These are phyloP conservation scores for Cladorhizidae sp. DNA, from an alignment of 37 sponge, comb jelly and placozoan species.

Conservation along the genomic window DNA sequence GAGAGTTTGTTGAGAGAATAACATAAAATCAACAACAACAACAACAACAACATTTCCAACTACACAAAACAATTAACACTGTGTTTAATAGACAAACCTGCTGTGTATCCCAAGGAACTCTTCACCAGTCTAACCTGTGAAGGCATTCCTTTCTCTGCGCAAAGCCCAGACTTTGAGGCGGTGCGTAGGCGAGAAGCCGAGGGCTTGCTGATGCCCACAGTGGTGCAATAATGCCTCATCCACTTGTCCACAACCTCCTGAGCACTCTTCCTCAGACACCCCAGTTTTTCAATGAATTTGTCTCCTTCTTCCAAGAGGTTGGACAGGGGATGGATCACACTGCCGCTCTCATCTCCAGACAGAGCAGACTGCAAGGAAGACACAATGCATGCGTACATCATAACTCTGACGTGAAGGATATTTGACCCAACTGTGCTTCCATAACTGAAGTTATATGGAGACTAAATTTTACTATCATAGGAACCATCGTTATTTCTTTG, in stretches of 20 bases:
- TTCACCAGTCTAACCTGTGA: not conserved
- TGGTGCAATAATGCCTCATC: constrained; percentile 69
- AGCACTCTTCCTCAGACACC: not conserved
- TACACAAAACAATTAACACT: too few species aligned
- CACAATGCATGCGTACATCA: too few species aligned
- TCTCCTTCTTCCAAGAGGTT: not conserved
- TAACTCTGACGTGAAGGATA: too few species aligned
- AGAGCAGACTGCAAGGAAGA: too few species aligned
- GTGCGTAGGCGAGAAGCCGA: not conserved
- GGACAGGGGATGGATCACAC: not conserved
- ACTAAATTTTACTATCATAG: too few species aligned
- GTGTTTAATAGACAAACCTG: constrained; percentile 10
- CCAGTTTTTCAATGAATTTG: not conserved
- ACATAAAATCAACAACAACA: too few species aligned
- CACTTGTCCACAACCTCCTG: constrained; percentile 60
- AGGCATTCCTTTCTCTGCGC: not conserved
- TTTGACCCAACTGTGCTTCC: too few species aligned
- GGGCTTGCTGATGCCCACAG: constrained; percentile 48
- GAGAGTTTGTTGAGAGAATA: too few species aligned
- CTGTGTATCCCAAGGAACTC: constrained; percentile 5
- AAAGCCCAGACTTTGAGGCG: not conserved
- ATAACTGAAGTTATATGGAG: too few species aligned
- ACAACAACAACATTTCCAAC: too few species aligned
- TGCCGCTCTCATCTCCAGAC: not conserved
- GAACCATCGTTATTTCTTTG: too few species aligned